Base-by-base conservation (phyloP, 2,797 vertebrate species). In the Tauraco hartlaubi region DNA sequence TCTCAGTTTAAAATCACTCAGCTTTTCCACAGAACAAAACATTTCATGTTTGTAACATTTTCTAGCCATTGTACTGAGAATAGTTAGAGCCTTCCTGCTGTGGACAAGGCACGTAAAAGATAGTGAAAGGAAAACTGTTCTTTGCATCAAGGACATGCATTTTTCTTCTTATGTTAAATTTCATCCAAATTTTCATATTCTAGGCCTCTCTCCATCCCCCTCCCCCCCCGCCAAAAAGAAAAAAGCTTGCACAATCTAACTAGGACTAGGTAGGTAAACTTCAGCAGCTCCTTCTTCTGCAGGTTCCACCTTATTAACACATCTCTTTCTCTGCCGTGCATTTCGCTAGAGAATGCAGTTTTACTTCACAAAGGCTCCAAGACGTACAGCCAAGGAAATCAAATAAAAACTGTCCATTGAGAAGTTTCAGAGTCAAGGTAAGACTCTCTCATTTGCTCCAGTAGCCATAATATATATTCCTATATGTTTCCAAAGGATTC, bases 351-450 rank as follows among this genome's bases (percentile, higher is more conserved):
- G 43, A 76, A 35, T 26, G 18, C 1, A 7, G 31, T 61, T 85
- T 68, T 64, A 58, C 41, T 37, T 82, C 51, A 72, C 31, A 76
- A 59, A 44, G 19, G 25, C 44, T 52, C 23, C 16, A 89, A 84
- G 46, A 79, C 1, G 2, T 66, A 76, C 10, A 79, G 17, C 7
- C 41, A 79, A 61, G 33, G 16, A 79, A 73, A 75, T 79, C 29
- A 58, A 85, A 82, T 28, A 85, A 79, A 72, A 85, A 12, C 15
- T 37, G 15, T n/a, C 63, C 21, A 62, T 88, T 90, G 79, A 43
- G 20, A 64, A 88, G 33, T 69, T 90, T 39, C 15, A 58, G 28
- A 68, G 29, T 68, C 49, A 52, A 52, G 44, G 9, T 41, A 82
- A 85, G 22, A 26, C 31, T 61, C 48, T 52, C 41, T 67, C 23